Evolutionary conservation across 2,888 invertebrate species (phyloP).

Genomic region (Beris chalybata): DNA sequence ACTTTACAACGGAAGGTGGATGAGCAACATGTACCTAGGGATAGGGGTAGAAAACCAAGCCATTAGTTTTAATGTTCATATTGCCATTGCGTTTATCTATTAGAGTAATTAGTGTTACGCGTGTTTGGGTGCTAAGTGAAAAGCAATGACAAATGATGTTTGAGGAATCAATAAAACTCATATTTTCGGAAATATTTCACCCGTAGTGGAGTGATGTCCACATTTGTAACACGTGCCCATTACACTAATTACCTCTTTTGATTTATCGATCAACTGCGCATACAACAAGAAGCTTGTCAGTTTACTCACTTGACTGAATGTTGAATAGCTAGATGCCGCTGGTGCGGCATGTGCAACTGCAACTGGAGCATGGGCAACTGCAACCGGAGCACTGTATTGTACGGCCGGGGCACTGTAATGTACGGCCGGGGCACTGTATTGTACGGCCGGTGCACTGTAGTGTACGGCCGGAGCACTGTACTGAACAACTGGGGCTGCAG

Average conservation of each 20-base stretch:
- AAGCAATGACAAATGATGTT: neutral
- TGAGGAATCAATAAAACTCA: neutral
- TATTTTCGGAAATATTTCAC: neutral
- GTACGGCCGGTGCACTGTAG: slow-evolving; percentile 30
- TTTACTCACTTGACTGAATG: slow-evolving; percentile 57
- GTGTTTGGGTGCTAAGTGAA: neutral
- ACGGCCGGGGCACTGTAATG: slow-evolving; percentile 26
- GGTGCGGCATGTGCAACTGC: slow-evolving; percentile 54
- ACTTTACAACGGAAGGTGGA: slow-evolving; percentile 47
- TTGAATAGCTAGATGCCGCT: slow-evolving; percentile 64
- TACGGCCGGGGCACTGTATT: slow-evolving; percentile 39
- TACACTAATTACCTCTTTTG: neutral
- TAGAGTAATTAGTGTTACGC: neutral
- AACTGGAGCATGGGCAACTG: slow-evolving; percentile 44
- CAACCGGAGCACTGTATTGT: slow-evolving; percentile 43
- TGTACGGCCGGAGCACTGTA: slow-evolving; percentile 10
- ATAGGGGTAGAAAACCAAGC: neutral
- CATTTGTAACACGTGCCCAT: neutral
- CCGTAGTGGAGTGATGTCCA: neutral
- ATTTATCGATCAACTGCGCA: neutral
- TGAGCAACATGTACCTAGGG: slow-evolving; percentile 47
- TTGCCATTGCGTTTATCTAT: neutral
- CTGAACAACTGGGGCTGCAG: neutral
- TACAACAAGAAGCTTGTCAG: no score
- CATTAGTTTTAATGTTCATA: neutral